Percentiles rank a stretch among this genome's conserved stretches.
phyloP scores from a whole-genome alignment of 2,888 invertebrate species.

The Gastrophysa polygoni region DNA sequence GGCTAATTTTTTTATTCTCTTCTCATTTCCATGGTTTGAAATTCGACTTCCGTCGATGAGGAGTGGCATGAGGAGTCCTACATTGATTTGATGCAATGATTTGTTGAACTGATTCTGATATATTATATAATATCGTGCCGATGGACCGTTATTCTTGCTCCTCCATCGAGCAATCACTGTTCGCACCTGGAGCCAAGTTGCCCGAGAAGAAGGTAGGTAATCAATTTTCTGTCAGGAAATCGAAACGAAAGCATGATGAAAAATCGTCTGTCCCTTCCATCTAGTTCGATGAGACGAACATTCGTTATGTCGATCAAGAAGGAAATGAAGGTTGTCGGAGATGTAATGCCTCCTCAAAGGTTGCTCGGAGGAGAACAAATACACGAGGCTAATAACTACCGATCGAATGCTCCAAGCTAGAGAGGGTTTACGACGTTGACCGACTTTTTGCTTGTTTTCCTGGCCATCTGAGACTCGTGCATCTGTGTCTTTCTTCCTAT shows the following conservation, averaged over 20 bases:
- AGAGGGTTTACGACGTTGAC: neutral
- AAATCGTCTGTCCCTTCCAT: conserved; percentile 18
- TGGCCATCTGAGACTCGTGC: conserved; percentile 40
- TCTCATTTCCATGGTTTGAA: too few species aligned
- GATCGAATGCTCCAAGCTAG: conserved; percentile 25
- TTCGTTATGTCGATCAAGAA: conserved; percentile 14
- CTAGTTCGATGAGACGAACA: conserved; percentile 15
- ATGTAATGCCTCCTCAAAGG: neutral
- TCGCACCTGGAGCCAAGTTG: neutral
- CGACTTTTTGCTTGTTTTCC: conserved; percentile 35
- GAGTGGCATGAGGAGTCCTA: too few species aligned
- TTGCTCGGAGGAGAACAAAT: conserved; percentile 34
- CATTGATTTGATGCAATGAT: too few species aligned
- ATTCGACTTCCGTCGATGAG: too few species aligned
- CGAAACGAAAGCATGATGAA: conserved; percentile 7
- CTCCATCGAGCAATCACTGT: neutral
- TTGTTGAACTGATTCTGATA: too few species aligned
- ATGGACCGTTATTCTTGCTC: neutral
- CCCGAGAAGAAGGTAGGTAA: neutral
- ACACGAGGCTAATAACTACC: conserved; percentile 33
- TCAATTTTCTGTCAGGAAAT: conserved; percentile 11
- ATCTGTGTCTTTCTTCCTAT: conserved; percentile 31
- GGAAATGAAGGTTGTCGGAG: conserved; percentile 12
- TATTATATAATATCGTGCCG: neutral
- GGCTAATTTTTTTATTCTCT: too few species aligned